Evolutionary conservation across 2,888 invertebrate genomes (phyloP).

Genomic region (Aplocera efformata): DNA sequence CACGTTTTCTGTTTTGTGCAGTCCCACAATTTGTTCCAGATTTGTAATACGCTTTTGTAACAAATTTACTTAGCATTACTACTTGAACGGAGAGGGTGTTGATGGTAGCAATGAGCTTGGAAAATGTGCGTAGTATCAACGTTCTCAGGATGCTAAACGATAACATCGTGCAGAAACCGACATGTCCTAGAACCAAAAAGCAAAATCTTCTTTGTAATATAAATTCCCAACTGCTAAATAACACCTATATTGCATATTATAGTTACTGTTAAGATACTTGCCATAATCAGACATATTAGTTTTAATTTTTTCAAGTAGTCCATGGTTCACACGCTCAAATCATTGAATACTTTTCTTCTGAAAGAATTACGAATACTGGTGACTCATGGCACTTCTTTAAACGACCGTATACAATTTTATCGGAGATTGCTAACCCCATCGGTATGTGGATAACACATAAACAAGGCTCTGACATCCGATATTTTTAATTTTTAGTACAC

Average conservation of each 20-base stretch:
- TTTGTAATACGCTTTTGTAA: conserved; percentile 5
- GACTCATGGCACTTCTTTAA: conserved; percentile 22
- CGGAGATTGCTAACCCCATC: conserved; percentile 20
- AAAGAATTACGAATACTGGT: conserved; percentile 23
- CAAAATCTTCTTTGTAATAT: too few species aligned
- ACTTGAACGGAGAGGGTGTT: too few species aligned
- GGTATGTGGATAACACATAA: conserved; percentile 13
- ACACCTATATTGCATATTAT: too few species aligned
- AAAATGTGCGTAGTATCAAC: too few species aligned
- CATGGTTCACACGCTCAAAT: conserved; percentile 24
- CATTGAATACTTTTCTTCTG: conserved; percentile 15
- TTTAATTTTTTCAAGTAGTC: background rate
- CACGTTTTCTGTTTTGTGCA: conserved; percentile 34
- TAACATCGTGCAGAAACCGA: too few species aligned
- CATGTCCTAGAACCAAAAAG: too few species aligned
- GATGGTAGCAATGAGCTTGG: too few species aligned
- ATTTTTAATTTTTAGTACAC: too few species aligned
- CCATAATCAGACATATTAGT: too few species aligned
- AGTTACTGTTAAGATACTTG: too few species aligned
- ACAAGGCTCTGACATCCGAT: background rate
- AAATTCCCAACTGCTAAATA: too few species aligned
- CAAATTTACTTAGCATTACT: background rate
- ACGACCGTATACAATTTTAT: conserved; percentile 24
- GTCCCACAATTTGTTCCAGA: conserved; percentile 23
- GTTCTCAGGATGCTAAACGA: too few species aligned